phyloP scores from a whole-genome alignment of 92 coral and sea anemone genomes.

The Epizoanthus scotinus region DNA sequence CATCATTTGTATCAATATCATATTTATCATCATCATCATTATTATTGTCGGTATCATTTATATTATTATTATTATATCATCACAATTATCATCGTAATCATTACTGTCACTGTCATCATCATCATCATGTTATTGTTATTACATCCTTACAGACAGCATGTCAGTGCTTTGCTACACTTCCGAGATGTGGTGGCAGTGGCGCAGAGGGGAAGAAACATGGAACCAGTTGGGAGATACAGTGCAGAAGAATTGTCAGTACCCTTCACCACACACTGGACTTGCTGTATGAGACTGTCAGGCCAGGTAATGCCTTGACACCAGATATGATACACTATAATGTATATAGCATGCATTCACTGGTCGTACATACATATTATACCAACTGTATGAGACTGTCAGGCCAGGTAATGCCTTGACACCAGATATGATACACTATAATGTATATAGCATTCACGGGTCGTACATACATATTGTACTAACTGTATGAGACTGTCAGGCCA shows the following conservation, averaged over 20 bases:
- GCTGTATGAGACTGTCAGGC: conserved; percentile 49
- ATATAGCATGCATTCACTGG: no score
- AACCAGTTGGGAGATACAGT: conserved; percentile 69
- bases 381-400: neutral
- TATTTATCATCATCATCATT: no score
- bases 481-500: conserved; percentile 3
- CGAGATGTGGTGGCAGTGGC: conserved; percentile 64
- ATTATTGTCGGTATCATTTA: no score
- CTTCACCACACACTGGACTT: conserved; percentile 53
- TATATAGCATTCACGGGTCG: no score
- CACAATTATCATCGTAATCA: no score
- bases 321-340: no score
- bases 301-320: neutral
- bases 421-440: no score
- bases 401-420: neutral
- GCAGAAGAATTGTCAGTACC: conserved; percentile 54
- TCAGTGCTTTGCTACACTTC: conserved; percentile 67
- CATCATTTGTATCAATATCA: no score
- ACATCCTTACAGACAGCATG: conserved; percentile 57
- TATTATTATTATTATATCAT: no score
- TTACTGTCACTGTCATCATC: neutral
- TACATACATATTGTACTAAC: no score
- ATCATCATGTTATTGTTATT: neutral
- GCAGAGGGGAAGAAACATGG: conserved; percentile 48
- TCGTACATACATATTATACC: no score